phyloP scores from a whole-genome alignment of 2,888 invertebrate genomes.

The Clepsis dumicolana region DNA sequence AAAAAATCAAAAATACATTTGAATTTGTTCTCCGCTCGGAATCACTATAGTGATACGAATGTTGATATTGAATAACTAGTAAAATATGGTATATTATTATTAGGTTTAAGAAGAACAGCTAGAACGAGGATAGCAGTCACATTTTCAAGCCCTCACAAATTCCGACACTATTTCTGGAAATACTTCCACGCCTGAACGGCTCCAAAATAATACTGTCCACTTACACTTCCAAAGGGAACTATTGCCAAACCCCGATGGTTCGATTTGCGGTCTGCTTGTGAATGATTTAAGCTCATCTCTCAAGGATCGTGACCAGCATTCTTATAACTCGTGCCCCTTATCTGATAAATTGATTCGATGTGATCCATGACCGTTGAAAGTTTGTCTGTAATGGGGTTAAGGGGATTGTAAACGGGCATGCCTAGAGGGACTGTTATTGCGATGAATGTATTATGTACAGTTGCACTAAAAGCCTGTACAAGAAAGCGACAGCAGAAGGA shows the following conservation, averaged over 20 bases:
- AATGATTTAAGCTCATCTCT: slow-evolving; percentile 17
- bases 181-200: neutral
- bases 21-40: too few relatives aligned
- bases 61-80: too few relatives aligned
- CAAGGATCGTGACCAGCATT: slow-evolving; percentile 4
- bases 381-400: slow-evolving; percentile 1
- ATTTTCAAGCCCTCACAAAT: neutral
- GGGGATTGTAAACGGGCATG: neutral
- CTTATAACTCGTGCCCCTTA: slow-evolving; percentile 1
- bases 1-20: too few relatives aligned
- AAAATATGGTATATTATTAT: too few relatives aligned
- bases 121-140: too few relatives aligned
- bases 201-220: neutral
- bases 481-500: too few relatives aligned
- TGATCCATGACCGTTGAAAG: slow-evolving; percentile 8
- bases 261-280: slow-evolving; percentile 25
- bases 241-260: neutral
- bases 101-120: too few relatives aligned
- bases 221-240: neutral
- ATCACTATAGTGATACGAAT: too few relatives aligned
- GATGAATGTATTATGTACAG: neutral
- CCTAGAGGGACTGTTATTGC: neutral
- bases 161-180: neutral
- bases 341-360: slow-evolving; percentile 15
- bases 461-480: too few relatives aligned